These are phyloP conservation scores for Hycleus phaleratus DNA, from an alignment of 1,140 invertebrate genomes.

Conservation along the genomic window DNA sequence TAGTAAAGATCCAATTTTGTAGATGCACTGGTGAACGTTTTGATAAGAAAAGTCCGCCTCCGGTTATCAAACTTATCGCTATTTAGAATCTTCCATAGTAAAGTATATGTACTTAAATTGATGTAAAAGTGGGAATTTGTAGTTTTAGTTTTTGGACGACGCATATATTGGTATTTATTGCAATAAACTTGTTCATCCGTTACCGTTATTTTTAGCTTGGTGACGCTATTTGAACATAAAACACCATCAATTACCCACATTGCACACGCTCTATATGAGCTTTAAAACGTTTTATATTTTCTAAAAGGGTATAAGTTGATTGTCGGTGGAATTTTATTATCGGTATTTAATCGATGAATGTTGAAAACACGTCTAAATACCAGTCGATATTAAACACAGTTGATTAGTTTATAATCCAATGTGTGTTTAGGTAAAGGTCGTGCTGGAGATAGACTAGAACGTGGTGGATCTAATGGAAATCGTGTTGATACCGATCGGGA, in stretches of 20 bases:
- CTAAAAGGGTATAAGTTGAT: slow-evolving; percentile 6
- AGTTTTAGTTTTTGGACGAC: slow-evolving; percentile 2
- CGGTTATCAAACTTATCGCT: too few relatives aligned
- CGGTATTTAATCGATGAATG: too few relatives aligned
- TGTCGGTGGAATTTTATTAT: too few relatives aligned
- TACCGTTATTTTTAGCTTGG: not conserved
- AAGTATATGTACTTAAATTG: not conserved
- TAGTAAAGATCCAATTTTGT: too few relatives aligned
- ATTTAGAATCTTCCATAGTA: too few relatives aligned
- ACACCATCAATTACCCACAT: slow-evolving; percentile 12
- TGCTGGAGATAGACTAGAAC: slow-evolving; percentile 17
- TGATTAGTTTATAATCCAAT: not conserved
- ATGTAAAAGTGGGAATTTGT: slow-evolving; percentile 6
- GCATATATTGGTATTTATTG: not conserved
- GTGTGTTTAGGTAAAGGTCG: slow-evolving; percentile 15
- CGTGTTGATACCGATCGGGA: slow-evolving; percentile 19
- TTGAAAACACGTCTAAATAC: too few relatives aligned
- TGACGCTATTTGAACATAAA: slow-evolving; percentile 7
- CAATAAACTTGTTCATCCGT: slow-evolving; percentile 10
- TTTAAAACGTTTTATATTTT: slow-evolving; percentile 15
- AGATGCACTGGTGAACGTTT: too few relatives aligned
- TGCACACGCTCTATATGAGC: not conserved
- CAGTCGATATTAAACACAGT: too few relatives aligned
- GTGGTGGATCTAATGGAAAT: slow-evolving; percentile 19
- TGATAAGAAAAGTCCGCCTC: too few relatives aligned